Percentiles rank a stretch among this genome's conserved stretches.
Conservation (phyloP, 2,797 vertebrate genomes). For the Podarcis lilfordi region DNA sequence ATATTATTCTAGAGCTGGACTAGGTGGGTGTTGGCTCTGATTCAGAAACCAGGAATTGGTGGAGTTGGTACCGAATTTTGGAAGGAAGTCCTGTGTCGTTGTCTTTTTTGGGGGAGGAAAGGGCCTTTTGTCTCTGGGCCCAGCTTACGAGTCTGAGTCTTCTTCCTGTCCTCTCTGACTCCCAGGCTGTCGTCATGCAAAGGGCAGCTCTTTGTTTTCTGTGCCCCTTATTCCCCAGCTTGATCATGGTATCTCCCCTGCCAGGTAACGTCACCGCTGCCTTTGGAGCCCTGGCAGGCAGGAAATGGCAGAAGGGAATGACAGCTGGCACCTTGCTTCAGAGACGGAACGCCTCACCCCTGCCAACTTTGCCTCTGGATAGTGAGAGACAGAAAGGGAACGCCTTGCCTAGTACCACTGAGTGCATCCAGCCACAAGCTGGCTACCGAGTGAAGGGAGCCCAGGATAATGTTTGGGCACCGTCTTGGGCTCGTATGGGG, state of each 20-base stretch:
- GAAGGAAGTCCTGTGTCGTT: background rate
- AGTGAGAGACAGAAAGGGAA: background rate
- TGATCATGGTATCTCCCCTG: no score
- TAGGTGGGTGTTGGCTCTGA: background rate
- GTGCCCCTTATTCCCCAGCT: conserved; percentile 7
- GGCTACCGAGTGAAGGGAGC: background rate
- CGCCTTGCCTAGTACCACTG: rapidly evolving
- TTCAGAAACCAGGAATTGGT: background rate
- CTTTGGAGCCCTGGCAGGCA: conserved; percentile 29
- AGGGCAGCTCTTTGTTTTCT: background rate
- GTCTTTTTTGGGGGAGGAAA: conserved; percentile 36
- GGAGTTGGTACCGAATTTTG: background rate
- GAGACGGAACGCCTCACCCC: conserved; percentile 20
- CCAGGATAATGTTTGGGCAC: conserved; percentile 9
- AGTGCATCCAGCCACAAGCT: background rate
- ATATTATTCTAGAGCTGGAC: no score
- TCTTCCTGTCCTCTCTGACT: conserved; percentile 34
- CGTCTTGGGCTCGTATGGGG: background rate
- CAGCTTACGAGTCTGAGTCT: conserved; percentile 23
- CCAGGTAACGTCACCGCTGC: conserved; percentile 4
- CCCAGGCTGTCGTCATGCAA: background rate
- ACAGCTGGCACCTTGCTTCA: conserved; percentile 23
- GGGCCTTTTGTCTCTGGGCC: conserved; percentile 17
- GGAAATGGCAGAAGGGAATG: conserved; percentile 46
- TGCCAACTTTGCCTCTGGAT: background rate